Evolutionary conservation across 2,888 invertebrate species (phyloP).

Genomic region (Blastobasis adustella): DNA sequence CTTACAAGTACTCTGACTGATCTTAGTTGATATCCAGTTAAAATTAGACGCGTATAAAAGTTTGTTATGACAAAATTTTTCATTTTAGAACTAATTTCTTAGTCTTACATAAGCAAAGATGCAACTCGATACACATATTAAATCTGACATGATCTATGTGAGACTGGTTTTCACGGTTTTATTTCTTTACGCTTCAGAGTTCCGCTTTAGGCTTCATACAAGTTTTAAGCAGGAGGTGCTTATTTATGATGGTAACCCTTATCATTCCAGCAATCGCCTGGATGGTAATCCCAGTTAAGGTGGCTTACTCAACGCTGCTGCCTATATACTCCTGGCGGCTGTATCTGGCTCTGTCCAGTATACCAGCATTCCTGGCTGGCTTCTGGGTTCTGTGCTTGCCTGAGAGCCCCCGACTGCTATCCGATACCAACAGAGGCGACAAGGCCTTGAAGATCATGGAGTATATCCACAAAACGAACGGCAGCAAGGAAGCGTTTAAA

Average conservation of each 20-base stretch:
- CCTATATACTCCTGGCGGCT: conserved; percentile 82
- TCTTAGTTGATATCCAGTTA: no score
- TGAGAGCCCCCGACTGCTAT: conserved; percentile 81
- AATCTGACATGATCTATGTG: no score
- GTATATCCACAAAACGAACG: conserved; percentile 71
- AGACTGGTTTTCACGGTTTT: no score
- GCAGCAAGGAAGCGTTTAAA: conserved; percentile 65
- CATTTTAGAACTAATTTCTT: no score
- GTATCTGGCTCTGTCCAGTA: conserved; percentile 76
- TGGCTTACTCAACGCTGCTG: conserved; percentile 39
- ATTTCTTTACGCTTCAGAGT: no score
- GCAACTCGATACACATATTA: no score
- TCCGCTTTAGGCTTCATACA: no score
- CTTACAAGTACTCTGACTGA: no score
- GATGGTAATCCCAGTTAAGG: conserved; percentile 76
- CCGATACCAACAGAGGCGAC: conserved; percentile 73
- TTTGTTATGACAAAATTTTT: no score
- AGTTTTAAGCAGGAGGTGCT: no score
- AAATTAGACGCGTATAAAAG: no score
- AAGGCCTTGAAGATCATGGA: conserved; percentile 76
- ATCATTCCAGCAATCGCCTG: conserved; percentile 73
- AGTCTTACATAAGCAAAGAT: no score
- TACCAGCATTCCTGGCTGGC: conserved; percentile 78
- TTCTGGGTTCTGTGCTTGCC: conserved; percentile 75
- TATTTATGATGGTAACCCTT: not conserved